Conservation (phyloP, 1,140 invertebrate genomes). For the honey bee (Apis mellifera) region DNA sequence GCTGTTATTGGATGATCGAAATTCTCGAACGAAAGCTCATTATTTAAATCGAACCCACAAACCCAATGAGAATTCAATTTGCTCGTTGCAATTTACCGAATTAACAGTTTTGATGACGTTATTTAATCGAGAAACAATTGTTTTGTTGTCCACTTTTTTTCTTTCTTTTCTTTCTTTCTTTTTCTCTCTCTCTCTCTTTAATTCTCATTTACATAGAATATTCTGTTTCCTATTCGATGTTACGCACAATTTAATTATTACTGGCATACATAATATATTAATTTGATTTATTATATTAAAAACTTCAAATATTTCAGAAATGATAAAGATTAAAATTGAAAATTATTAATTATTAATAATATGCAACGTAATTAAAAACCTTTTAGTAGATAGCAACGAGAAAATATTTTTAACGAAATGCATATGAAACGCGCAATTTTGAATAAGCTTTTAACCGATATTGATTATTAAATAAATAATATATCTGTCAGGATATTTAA, state of each 20-base stretch:
- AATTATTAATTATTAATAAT: not conserved
- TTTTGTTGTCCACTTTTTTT: not conserved
- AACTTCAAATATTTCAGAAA: too few relatives aligned
- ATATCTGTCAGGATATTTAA: too few relatives aligned
- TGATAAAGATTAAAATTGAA: not conserved
- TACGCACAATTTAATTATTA: too few relatives aligned
- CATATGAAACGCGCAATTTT: too few relatives aligned
- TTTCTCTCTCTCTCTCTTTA: too few relatives aligned
- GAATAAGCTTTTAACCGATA: not conserved
- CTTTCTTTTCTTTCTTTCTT: not conserved
- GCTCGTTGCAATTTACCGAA: constrained; percentile 13
- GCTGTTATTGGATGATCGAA: constrained; percentile 5
- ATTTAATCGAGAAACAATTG: constrained; percentile 1
- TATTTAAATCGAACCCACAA: constrained; percentile 20
- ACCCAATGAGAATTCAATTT: constrained; percentile 13
- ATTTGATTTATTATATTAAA: too few relatives aligned
- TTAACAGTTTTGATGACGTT: not conserved
- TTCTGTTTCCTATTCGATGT: too few relatives aligned
- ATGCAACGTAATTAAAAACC: not conserved
- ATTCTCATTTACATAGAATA: too few relatives aligned
- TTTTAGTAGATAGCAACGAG: not conserved
- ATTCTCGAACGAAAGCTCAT: constrained; percentile 18
- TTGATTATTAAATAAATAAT: not conserved
- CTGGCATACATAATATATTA: too few relatives aligned
- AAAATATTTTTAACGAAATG: not conserved